Conservation (phyloP, 2,113 vertebrate genomes). For the Oreotrochilus melanogaster region DNA sequence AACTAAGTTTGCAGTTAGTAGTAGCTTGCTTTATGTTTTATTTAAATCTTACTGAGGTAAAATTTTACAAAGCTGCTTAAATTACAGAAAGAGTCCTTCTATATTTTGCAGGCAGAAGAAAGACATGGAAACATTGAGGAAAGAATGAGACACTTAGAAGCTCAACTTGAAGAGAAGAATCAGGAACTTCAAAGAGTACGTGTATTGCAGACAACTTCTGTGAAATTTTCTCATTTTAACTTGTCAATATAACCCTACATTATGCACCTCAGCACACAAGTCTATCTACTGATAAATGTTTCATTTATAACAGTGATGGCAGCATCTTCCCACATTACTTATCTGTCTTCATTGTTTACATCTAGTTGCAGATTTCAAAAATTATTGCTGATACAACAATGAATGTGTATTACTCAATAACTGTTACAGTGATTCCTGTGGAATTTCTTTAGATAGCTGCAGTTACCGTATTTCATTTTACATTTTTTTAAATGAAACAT, state of each 20-base stretch:
- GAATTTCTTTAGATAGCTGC: neutral
- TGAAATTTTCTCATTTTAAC: neutral
- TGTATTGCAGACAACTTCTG: conserved; percentile 6
- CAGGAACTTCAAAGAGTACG: conserved; percentile 97
- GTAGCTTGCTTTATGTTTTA: conserved; percentile 88
- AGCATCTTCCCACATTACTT: neutral
- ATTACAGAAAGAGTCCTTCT: conserved; percentile 59
- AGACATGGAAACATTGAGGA: conserved; percentile 98
- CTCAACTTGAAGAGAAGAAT: conserved; percentile 99
- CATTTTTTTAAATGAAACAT: neutral
- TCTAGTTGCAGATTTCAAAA: neutral
- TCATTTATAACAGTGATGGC: neutral
- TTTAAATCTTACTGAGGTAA: conserved; percentile 70
- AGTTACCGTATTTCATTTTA: neutral
- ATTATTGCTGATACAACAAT: neutral
- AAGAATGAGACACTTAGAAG: conserved; percentile 95
- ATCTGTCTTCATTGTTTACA: neutral
- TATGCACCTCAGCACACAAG: neutral
- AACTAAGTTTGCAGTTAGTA: conserved; percentile 84
- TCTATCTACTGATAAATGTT: neutral
- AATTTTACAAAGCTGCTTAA: conserved; percentile 29
- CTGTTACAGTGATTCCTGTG: neutral
- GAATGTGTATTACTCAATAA: neutral
- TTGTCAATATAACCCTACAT: neutral
- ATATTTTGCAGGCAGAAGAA: conserved; percentile 92